Evolutionary conservation across 1,140 invertebrate genomes (phyloP), one percentile per base, ranked within the genome.

Genomic region (Brachionus rubens): DNA sequence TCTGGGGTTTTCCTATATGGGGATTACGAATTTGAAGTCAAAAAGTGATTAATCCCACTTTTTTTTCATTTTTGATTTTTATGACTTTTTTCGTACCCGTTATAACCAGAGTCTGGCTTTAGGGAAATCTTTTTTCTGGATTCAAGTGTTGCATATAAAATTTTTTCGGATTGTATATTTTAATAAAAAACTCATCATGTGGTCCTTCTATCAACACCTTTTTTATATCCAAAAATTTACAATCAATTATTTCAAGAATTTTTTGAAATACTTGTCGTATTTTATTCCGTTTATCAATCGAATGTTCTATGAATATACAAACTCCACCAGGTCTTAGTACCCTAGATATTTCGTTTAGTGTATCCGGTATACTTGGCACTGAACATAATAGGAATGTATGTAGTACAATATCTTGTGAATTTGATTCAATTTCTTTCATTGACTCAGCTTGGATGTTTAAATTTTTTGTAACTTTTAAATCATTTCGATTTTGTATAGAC

Each of bases 161-260:
- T n/a, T n/a, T n/a, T n/a, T n/a, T n/a, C n/a, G n/a, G n/a, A n/a
- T n/a, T n/a, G n/a, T n/a, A n/a, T n/a, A n/a, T n/a, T n/a, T n/a
- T n/a, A n/a, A n/a, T n/a, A n/a, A n/a, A n/a, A n/a, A n/a, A n/a
- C n/a, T n/a, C n/a, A n/a, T n/a, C n/a, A n/a, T n/a, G n/a, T n/a
- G n/a, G n/a, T n/a, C n/a, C n/a, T n/a, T n/a, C n/a, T n/a, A n/a
- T n/a, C n/a, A n/a, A n/a, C n/a, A n/a, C 26, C 33, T 70, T 70
- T 70, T 50, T 46, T 40, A 70, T 70, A 19, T 70, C 65, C 28
- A 48, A 30, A 50, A 70, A 70, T 50, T 70, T 70, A 50, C 65
- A 70, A 70, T 70, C 40, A 0, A 26, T 33, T 7, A 26, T 33
- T 47, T 70, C 40, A 6, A 70, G 19, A n/a, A 21, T 14, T 10